These are phyloP conservation scores for Tenthredo amoena DNA, from an alignment of 2,888 invertebrate genomes.

Conservation along the genomic window DNA sequence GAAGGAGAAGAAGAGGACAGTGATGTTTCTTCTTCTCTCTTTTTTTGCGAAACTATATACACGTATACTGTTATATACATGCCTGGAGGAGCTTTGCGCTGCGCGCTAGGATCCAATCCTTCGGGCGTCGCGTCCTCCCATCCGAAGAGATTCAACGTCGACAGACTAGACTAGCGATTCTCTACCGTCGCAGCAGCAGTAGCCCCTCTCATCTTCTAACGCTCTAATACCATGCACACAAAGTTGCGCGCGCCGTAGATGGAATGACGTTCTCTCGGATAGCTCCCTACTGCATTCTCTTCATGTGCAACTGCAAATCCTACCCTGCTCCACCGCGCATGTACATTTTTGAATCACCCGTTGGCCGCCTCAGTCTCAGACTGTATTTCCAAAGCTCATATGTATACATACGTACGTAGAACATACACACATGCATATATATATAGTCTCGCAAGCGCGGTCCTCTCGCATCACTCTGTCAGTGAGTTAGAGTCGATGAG, in stretches of 20 bases:
- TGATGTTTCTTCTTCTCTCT: neutral
- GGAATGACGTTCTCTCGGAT: neutral
- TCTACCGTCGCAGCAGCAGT: neutral
- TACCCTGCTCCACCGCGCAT: conserved; percentile 23
- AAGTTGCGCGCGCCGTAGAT: neutral
- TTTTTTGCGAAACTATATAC: neutral
- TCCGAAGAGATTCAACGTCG: neutral
- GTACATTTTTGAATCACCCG: conserved; percentile 24
- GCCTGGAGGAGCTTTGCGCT: neutral
- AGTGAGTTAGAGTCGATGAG: neutral
- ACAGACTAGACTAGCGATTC: neutral
- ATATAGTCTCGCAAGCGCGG: neutral
- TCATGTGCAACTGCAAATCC: neutral
- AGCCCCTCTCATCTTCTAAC: neutral
- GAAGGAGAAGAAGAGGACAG: neutral
- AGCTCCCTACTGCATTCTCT: neutral
- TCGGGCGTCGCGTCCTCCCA: neutral
- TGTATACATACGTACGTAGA: neutral
- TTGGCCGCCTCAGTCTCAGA: neutral
- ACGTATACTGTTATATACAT: neutral
- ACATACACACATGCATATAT: neutral
- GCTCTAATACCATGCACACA: neutral
- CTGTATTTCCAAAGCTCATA: neutral
- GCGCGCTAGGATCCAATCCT: neutral
- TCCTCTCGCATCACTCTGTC: neutral